Evolutionary conservation across 1,140 invertebrate genomes (phyloP), one percentile per base, ranked within the genome.

Genomic region (Diorhabda sublineata): DNA sequence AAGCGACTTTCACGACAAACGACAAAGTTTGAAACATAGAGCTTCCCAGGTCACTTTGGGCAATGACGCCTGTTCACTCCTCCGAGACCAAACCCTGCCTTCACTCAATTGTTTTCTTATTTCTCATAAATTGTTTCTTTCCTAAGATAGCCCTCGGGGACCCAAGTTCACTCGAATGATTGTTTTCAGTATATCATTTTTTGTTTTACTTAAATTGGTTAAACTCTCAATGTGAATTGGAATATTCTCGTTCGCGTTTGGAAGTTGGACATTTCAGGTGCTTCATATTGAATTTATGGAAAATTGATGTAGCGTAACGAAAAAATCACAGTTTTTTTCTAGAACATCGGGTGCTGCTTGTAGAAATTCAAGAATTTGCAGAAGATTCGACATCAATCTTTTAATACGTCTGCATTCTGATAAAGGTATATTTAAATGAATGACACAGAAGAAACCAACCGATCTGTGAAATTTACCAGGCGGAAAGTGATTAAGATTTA

Each of bases 101-200:
- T 73, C 69, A 75, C 72, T 76, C 75, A 67, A 76, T 76, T 76
- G 75, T 76, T 76, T 76, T 76, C 73, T 74, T 74, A 76, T 76
- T 76, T 75, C 75, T 73, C 73, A 75, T 73, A 74, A 76, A 76
- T 76, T 76, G 75, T 76, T 76, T 75, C 72, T 70, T 73, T 72
- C 67, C 69, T 72, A 71, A 73, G 73, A 72, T 57, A 60, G 47
- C 64, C 73, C 67, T 70, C 43, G 8, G 75, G 64, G 73, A 71
- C 42, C n/a, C 47, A 73, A 73, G 71, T 76, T 73, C 69, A 69
- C 26, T 43, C 43, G 58, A 67, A 59, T 67, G 65, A 60, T 67
- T 67, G 57, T 67, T 67, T 61, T 61, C n/a, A 26, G 63, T 64
- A 64, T 64, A 64, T 45, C 45, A 43, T 56, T 64, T 6, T 64